Percentiles rank a stretch among this genome's conserved stretches.
These are phyloP conservation scores for Onychorhynchus coronatus DNA, from an alignment of 2,113 vertebrate species.

Conservation along the genomic window DNA sequence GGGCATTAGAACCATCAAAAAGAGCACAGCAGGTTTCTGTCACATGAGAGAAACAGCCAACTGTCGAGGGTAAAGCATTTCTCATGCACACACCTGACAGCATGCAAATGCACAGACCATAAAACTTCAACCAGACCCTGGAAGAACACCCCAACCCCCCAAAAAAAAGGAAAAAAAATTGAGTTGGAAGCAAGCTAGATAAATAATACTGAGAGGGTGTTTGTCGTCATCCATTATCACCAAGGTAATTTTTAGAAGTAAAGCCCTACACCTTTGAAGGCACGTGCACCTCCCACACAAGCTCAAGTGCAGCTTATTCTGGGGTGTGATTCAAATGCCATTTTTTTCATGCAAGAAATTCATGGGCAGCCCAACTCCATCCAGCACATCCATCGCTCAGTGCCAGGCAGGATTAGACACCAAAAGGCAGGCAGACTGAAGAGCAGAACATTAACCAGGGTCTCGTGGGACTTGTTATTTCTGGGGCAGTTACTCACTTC, in stretches of 20 bases:
- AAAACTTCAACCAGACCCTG: not conserved
- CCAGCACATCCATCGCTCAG: not conserved
- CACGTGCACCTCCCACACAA: not conserved
- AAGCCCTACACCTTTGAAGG: not conserved
- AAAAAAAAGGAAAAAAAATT: not conserved
- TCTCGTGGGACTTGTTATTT: not conserved
- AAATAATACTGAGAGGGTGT: not conserved
- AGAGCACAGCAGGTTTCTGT: not conserved
- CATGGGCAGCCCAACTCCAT: rapidly evolving
- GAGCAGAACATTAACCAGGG: not conserved
- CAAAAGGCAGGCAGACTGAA: not conserved
- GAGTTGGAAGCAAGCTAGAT: not conserved
- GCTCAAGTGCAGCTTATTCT: not conserved
- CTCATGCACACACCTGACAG: not conserved
- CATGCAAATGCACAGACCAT: not conserved
- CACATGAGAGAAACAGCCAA: not conserved
- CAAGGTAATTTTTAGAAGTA: not conserved
- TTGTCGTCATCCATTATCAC: rapidly evolving
- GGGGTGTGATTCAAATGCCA: not conserved
- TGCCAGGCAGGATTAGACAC: not conserved
- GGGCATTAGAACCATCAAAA: not conserved
- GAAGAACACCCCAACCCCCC: not conserved
- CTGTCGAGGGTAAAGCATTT: not conserved
- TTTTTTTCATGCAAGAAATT: not conserved
- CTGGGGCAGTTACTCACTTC: not conserved